Evolutionary conservation across 2,797 vertebrate genomes (phyloP), one percentile per base, ranked within the genome.

Genomic region (Amblyopsis hoosieri): DNA sequence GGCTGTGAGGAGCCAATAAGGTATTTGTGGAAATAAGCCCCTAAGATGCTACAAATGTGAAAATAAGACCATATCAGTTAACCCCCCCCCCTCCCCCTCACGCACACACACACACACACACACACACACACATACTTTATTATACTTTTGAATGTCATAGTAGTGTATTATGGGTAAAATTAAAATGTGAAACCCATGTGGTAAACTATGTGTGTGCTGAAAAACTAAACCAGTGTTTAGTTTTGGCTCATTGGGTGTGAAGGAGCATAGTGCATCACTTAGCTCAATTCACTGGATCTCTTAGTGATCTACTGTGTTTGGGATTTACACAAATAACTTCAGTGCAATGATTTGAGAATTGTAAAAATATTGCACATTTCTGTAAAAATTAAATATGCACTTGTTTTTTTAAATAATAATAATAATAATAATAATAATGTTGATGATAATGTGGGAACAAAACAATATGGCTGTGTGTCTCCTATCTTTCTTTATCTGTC

Each of bases 21-120:
- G 74, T 84, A 71, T 76, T 85, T 76, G 58, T 67, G 72, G 69
- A 74, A 76, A 74, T 71, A 71, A 81, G 71, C 54, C n/a, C 48
- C 51, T 37, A 62, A 68, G 66, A 69, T 54, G 33, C 54, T 60
- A 64, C 60, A 67, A 76, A 67, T 70, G 54, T 63, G 15, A 56
- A 66, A 79, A 80, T 74, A 78, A 83, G 62, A 66, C 60, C 68
- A 55, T 0, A 58, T 48, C 54, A 61, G 69, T 62, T 69, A 74
- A 73, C 70, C 74, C 33, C 63, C 54, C 31, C 23, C 76, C 9
- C 48, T 13, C 9, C 11, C 48, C 52, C 19, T 19, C 52, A 2
- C 23, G 0, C 17, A 1, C 17, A 1, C 17, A 1, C 17, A 19
- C 23, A 23, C 23, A 23, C 19, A 23, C 19, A 19, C 19, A 23